A percentile compares a stretch with the other conserved stretches of the same genome.
Conservation (phyloP, 2,113 vertebrate genomes). For the Oryzias melastigma region DNA sequence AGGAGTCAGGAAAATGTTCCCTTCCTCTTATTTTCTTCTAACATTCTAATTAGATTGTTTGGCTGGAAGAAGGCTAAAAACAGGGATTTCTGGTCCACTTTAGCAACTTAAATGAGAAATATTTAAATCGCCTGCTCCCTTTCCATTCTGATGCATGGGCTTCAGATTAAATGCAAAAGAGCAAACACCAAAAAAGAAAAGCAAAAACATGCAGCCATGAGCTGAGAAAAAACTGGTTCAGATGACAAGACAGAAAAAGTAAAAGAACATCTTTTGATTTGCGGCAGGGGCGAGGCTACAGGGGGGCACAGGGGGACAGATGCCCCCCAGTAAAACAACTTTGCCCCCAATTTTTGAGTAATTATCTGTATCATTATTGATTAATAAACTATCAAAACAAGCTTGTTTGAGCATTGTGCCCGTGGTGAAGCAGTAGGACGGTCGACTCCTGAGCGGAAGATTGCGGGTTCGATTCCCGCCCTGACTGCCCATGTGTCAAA, state of each 20-base stretch:
- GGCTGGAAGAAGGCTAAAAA: conserved; percentile 48
- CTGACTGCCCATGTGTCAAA: too few relatives aligned
- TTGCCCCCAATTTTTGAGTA: too few relatives aligned
- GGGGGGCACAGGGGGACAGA: too few relatives aligned
- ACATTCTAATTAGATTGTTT: conserved; percentile 48
- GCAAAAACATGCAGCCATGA: conserved; percentile 17
- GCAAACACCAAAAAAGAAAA: not conserved
- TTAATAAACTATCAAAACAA: too few relatives aligned
- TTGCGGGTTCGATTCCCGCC: too few relatives aligned
- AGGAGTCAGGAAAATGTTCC: conserved; percentile 22
- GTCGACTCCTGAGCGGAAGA: too few relatives aligned
- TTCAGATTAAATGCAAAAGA: conserved; percentile 9
- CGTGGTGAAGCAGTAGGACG: too few relatives aligned
- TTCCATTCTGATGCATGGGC: conserved; percentile 24
- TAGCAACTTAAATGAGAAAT: conserved; percentile 64
- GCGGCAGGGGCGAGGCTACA: too few relatives aligned
- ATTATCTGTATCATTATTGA: too few relatives aligned
- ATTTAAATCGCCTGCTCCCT: conserved; percentile 50
- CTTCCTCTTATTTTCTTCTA: conserved; percentile 37
- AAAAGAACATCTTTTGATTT: too few relatives aligned
- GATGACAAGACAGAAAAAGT: conserved; percentile 53
- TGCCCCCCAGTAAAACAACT: too few relatives aligned
- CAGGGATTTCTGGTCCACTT: conserved; percentile 51
- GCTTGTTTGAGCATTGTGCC: too few relatives aligned
- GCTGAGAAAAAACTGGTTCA: conserved; percentile 18